Evolutionary conservation across 2,888 invertebrate genomes (phyloP).

Genomic region (Coelinius sp.): DNA sequence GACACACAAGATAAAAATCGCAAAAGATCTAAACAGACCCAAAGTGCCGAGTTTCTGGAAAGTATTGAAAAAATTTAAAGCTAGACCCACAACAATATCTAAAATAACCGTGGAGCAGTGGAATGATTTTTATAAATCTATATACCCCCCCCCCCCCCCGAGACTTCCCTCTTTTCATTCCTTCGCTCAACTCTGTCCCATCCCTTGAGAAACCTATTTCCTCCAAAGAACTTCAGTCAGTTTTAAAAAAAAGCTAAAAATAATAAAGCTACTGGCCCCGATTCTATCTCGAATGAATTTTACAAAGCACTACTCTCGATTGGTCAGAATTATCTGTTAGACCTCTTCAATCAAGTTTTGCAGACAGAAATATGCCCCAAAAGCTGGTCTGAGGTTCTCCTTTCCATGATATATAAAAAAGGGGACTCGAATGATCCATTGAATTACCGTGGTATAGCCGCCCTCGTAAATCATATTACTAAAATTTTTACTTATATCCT

Average conservation of each 20-base stretch:
- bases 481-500: conserved; percentile 38
- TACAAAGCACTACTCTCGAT: not conserved
- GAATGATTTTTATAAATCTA: not conserved
- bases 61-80: not conserved
- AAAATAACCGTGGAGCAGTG: not conserved
- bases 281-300: not conserved
- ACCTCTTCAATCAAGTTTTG: not conserved
- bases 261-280: not conserved
- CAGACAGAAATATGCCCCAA: not conserved
- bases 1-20: too few relatives aligned
- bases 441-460: conserved; percentile 43
- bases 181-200: not conserved
- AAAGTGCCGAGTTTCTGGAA: not conserved
- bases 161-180: not conserved
- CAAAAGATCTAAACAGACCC: not conserved
- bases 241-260: not conserved
- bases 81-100: not conserved
- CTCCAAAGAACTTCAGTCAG: not conserved
- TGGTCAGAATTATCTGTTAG: not conserved
- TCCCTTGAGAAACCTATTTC: not conserved
- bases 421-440: conserved; percentile 30
- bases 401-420: conserved; percentile 37
- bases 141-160: not conserved
- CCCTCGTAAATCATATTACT: too few relatives aligned
- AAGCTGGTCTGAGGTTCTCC: not conserved